Evolutionary conservation across 2,113 vertebrate genomes (phyloP).

Genomic region (Petromus typicus): DNA sequence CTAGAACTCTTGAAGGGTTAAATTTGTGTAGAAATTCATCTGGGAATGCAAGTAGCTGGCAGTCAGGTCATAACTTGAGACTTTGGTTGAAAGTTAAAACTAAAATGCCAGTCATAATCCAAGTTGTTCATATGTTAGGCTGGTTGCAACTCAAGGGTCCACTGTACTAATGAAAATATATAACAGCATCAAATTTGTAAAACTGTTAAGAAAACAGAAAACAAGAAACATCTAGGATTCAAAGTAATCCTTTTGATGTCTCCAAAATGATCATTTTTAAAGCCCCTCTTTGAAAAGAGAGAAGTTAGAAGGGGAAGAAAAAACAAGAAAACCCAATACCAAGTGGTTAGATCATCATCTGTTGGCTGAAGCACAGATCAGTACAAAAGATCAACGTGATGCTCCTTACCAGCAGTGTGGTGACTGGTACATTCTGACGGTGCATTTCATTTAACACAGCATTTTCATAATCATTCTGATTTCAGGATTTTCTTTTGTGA

Average conservation of each 20-base stretch:
- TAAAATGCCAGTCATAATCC: no score
- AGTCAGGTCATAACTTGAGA: no score
- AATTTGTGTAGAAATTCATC: no score
- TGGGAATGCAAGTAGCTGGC: no score
- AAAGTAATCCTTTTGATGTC: not conserved
- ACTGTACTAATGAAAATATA: not conserved
- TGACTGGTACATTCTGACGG: not conserved
- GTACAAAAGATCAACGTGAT: not conserved
- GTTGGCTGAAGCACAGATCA: not conserved
- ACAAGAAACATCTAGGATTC: not conserved
- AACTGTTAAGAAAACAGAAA: conserved; percentile 9
- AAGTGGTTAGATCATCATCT: not conserved
- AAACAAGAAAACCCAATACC: not conserved
- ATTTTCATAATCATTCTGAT: not conserved
- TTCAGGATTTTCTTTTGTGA: not conserved
- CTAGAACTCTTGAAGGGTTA: no score
- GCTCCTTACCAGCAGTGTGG: not conserved
- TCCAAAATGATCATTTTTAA: not conserved
- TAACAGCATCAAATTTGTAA: not conserved
- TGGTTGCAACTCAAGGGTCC: no score
- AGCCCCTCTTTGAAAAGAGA: not conserved
- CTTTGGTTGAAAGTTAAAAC: no score
- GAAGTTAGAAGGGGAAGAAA: not conserved
- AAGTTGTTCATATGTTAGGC: no score
- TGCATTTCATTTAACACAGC: not conserved